phyloP scores from a whole-genome alignment of 2,888 invertebrate species.

The Heteropelma amictum region DNA sequence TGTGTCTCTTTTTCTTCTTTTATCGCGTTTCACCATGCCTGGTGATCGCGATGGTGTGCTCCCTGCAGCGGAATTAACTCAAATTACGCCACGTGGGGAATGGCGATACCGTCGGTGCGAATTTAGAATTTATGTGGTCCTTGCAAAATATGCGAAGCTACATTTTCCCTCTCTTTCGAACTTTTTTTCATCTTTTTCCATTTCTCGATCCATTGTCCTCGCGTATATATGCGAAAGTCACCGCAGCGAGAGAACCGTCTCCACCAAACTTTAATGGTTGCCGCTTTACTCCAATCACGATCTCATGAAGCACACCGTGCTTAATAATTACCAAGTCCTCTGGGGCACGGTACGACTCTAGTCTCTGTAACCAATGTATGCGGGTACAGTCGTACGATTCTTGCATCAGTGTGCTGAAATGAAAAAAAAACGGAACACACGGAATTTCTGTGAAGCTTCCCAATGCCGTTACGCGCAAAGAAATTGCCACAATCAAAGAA shows the following conservation, averaged over 20 bases:
- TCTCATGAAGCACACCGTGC: slow-evolving; percentile 17
- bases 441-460: neutral
- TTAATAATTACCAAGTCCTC: slow-evolving; percentile 52
- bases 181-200: neutral
- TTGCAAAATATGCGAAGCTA: slow-evolving; percentile 66
- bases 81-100: slow-evolving; percentile 74
- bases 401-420: neutral
- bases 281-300: slow-evolving; percentile 41
- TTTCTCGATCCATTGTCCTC: slow-evolving; percentile 35
- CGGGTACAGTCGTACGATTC: slow-evolving; percentile 37
- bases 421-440: slow-evolving; percentile 9
- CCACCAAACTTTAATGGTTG: slow-evolving; percentile 35
- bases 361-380: slow-evolving; percentile 33
- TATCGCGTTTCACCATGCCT: slow-evolving; percentile 43
- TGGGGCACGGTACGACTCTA: slow-evolving; percentile 33
- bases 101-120: slow-evolving; percentile 62
- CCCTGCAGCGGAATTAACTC: slow-evolving; percentile 76
- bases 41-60: slow-evolving; percentile 59
- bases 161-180: slow-evolving; percentile 1
- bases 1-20: slow-evolving; percentile 22
- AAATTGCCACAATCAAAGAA: slow-evolving; percentile 50
- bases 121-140: slow-evolving; percentile 75
- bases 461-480: slow-evolving; percentile 11
- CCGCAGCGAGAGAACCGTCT: slow-evolving; percentile 30
- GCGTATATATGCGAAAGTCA: slow-evolving; percentile 35